Conservation (phyloP, 2,797 vertebrate genomes). For the Silurus lanzhouensis region DNA sequence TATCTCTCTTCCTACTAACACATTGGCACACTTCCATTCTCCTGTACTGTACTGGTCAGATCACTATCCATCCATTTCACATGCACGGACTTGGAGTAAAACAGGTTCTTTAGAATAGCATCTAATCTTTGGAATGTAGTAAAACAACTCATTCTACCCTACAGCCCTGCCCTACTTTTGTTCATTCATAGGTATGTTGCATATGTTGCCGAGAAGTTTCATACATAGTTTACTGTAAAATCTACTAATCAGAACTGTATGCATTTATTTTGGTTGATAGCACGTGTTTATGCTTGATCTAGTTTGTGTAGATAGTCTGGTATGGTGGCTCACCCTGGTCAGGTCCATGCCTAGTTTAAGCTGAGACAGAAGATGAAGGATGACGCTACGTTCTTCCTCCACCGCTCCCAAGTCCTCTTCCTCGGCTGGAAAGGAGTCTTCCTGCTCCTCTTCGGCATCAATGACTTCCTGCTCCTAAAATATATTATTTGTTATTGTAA, state of each 20-base stretch:
- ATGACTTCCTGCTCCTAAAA: constrained; percentile 89
- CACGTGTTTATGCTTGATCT: not conserved
- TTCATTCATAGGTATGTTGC: not conserved
- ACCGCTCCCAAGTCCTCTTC: constrained; percentile 93
- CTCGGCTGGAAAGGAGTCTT: constrained; percentile 82
- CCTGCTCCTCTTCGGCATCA: constrained; percentile 85
- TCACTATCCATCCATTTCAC: not conserved
- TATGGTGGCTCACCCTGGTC: constrained; percentile 82
- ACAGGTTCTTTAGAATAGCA: not conserved
- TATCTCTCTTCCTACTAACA: not conserved
- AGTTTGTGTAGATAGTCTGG: not conserved
- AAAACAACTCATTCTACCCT: not conserved
- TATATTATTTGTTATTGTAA: not conserved
- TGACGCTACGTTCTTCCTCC: constrained; percentile 96
- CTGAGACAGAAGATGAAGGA: constrained; percentile 96
- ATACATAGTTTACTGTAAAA: not conserved
- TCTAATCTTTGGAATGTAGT: not conserved
- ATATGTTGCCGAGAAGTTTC: not conserved
- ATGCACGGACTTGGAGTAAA: not conserved
- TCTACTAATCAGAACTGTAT: not conserved
- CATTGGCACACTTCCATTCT: not conserved
- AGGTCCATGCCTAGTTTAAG: constrained; percentile 99
- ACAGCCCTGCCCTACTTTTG: not conserved
- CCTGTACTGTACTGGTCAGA: not conserved
- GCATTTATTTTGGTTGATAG: not conserved